These are phyloP conservation scores for Endotricha flammealis DNA, from an alignment of 2,888 invertebrate species.

Conservation along the genomic window DNA sequence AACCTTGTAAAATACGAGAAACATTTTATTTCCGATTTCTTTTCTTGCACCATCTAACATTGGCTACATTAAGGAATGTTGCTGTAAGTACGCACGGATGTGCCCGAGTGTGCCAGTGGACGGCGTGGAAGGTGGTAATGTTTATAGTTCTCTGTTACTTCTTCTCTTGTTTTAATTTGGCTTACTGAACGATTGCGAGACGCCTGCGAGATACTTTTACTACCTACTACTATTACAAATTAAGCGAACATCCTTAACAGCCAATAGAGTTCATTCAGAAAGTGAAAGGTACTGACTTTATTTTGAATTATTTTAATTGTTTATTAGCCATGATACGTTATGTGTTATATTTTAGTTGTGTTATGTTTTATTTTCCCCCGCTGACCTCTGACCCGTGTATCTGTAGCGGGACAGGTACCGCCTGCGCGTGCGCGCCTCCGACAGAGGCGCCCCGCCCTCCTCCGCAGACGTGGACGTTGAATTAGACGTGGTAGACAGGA, in stretches of 20 bases:
- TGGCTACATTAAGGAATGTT: slow-evolving; percentile 84
- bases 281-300: slow-evolving; percentile 54
- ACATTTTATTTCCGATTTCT: slow-evolving; percentile 82
- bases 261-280: slow-evolving; percentile 48
- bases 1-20: slow-evolving; percentile 73
- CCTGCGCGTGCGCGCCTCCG: slow-evolving; percentile 97
- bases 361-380: slow-evolving; percentile 81
- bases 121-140: slow-evolving; percentile 51
- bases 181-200: slow-evolving; percentile 66
- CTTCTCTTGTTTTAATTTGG: slow-evolving; percentile 64
- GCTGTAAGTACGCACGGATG: slow-evolving; percentile 69
- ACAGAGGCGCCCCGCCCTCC: slow-evolving; percentile 94
- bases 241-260: slow-evolving; percentile 31
- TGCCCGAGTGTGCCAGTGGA: slow-evolving; percentile 49
- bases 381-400: slow-evolving; percentile 86
- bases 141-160: slow-evolving; percentile 46
- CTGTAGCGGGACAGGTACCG: slow-evolving; percentile 97
- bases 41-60: slow-evolving; percentile 83
- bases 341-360: slow-evolving; percentile 76
- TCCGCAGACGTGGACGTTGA: slow-evolving; percentile 97
- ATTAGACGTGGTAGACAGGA: slow-evolving; percentile 98
- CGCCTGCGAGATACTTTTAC: slow-evolving; percentile 42
- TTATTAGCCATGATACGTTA: slow-evolving; percentile 70
- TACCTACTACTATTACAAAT: slow-evolving; percentile 27
- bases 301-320: slow-evolving; percentile 63